Base-by-base conservation (phyloP, 2,797 vertebrate genomes). In the Parauchenoglanis ngamensis region DNA sequence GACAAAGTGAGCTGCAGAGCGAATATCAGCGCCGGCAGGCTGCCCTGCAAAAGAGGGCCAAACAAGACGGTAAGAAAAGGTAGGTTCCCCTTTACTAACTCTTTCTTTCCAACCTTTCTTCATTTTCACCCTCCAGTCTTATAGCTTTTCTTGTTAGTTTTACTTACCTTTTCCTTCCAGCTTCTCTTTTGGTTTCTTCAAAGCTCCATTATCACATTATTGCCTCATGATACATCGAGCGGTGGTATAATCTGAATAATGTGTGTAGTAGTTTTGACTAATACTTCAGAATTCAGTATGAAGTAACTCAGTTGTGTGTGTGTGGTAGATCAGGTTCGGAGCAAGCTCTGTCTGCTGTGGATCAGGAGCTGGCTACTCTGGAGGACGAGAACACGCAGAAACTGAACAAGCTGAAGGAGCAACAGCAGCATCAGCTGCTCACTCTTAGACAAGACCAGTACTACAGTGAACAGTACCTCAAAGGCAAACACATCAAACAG, bases 401-500 rank as follows among this genome's bases (percentile, higher is more conserved):
- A 91, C 93, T 98, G 0, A 91, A 96, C 0, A 97, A 99, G 90
- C 94, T 99, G 89, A 98, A 98, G 93, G 97, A 98, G 90, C 97
- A 97, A 91, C 98, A 99, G 82, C 97, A 99, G 85, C 97, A 98
- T 82, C 97, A 98, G 92, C 96, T 99, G 83, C 96, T 99, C 49
- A 96, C 96, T 15, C 97, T 99, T 63, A 95, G 97, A 17, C 98
- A 99, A 93, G 98, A 99, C 91, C 98, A 99, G 90, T 99, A 98
- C 94, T 99, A 99, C 92, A 99, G 98, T 40, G 97, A 99, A 81
- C 99, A 99, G 93, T 99, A 99, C 94, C 97, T 98, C 96, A 99
- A 99, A 86, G 93, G 96, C 87, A 98, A 99, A 84, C 98, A 99
- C 92, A 97, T 98, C 92, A 98, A 98, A 90, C 96, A 98, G 98